These are phyloP conservation scores for Ciconia boyciana DNA, from an alignment of 2,113 vertebrate genomes.

Conservation along the genomic window DNA sequence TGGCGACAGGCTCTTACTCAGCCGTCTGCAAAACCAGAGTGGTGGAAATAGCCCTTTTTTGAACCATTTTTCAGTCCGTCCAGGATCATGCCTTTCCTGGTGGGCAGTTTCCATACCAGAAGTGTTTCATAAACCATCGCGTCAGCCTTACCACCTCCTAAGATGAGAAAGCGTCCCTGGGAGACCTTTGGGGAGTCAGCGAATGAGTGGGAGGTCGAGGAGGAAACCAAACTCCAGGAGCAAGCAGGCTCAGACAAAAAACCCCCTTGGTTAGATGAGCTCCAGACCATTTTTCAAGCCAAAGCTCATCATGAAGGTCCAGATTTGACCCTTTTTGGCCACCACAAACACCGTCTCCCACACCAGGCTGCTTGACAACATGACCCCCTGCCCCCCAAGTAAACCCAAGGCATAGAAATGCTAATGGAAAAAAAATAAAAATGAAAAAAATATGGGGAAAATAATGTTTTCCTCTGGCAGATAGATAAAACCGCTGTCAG, in stretches of 20 bases:
- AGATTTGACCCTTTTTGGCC: neutral
- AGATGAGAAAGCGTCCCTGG: neutral
- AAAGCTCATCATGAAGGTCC: neutral
- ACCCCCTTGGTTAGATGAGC: neutral
- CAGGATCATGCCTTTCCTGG: neutral
- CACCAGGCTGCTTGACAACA: neutral
- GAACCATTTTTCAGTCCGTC: fast-evolving
- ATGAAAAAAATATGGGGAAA: neutral
- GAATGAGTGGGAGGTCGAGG: too few species aligned
- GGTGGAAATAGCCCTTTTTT: neutral
- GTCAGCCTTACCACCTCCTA: neutral
- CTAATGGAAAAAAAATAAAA: neutral
- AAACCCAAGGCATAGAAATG: neutral
- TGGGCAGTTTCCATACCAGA: neutral
- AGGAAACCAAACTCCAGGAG: neutral
- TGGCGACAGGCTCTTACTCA: neutral
- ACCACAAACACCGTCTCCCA: neutral
- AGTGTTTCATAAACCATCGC: neutral
- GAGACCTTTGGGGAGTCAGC: neutral
- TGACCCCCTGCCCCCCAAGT: too few species aligned
- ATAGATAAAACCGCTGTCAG: neutral
- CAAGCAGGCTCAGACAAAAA: neutral
- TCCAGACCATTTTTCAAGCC: neutral
- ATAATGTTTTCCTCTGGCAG: neutral
- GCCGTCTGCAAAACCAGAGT: neutral